Percentiles rank a stretch among this genome's conserved stretches.
These are phyloP conservation scores for Perognathus longimembris DNA, from an alignment of 2,113 vertebrate genomes.

Conservation along the genomic window DNA sequence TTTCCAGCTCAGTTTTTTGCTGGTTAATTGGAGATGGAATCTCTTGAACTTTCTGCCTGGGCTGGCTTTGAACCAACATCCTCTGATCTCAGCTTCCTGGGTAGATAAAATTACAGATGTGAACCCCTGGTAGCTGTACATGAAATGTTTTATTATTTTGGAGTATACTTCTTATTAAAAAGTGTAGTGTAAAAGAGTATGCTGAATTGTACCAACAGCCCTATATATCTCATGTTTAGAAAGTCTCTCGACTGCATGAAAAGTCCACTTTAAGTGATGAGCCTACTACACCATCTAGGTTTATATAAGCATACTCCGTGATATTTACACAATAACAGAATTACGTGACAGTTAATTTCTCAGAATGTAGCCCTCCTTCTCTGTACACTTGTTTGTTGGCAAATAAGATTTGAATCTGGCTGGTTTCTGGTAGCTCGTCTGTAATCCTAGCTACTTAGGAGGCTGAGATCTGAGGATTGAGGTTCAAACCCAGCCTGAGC, in stretches of 20 bases:
- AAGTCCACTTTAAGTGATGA: neutral
- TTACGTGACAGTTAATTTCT: neutral
- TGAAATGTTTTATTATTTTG: neutral
- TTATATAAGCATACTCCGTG: neutral
- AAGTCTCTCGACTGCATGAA: neutral
- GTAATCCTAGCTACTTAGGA: too few relatives aligned
- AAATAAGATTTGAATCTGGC: neutral
- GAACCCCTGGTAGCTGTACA: too few relatives aligned
- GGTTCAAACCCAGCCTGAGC: too few relatives aligned
- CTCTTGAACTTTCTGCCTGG: too few relatives aligned
- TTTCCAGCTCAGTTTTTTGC: too few relatives aligned
- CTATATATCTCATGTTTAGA: neutral
- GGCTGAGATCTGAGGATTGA: too few relatives aligned
- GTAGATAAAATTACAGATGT: too few relatives aligned
- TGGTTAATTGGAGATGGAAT: too few relatives aligned
- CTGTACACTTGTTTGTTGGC: neutral
- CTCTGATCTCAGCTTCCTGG: too few relatives aligned
- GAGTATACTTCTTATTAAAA: neutral
- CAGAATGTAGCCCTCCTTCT: neutral
- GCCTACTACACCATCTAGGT: neutral
- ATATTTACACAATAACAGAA: neutral
- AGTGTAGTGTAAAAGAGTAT: neutral
- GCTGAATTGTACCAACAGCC: neutral
- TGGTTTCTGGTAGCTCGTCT: too few relatives aligned
- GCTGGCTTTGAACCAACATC: too few relatives aligned